These are phyloP conservation scores for Nebria brevicollis DNA, from an alignment of 2,888 invertebrate genomes.

Conservation along the genomic window DNA sequence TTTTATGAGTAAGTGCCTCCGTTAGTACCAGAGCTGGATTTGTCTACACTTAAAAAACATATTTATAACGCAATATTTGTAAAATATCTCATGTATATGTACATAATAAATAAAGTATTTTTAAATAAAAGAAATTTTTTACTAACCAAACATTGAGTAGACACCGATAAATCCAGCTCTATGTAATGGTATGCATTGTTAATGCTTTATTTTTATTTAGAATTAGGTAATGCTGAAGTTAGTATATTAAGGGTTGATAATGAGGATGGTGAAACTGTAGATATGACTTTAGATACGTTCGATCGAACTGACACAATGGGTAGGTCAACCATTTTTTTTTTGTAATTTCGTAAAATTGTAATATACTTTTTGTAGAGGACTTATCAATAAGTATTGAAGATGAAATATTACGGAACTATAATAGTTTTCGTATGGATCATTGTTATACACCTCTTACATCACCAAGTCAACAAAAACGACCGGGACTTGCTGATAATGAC, in stretches of 20 bases:
- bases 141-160: background rate
- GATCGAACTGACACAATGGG: conserved; percentile 27
- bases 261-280: conserved; percentile 34
- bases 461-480: conserved; percentile 66
- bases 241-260: conserved; percentile 25
- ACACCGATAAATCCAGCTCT: conserved; percentile 6
- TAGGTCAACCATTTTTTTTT: conserved; percentile 18
- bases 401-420: conserved; percentile 60
- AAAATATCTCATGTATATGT: background rate
- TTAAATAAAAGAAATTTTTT: background rate
- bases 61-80: conserved; percentile 4
- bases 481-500: conserved; percentile 29
- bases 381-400: conserved; percentile 65
- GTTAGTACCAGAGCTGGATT: conserved; percentile 19
- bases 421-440: conserved; percentile 80
- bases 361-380: conserved; percentile 37
- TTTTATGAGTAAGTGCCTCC: conserved; percentile 74
- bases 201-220: conserved; percentile 12
- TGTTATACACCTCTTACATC: conserved; percentile 81
- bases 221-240: conserved; percentile 25
- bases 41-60: background rate
- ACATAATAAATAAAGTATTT: conserved; percentile 13
- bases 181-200: background rate
- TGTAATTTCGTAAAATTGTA: conserved; percentile 14
- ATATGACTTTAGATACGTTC: conserved; percentile 43